A percentile compares a stretch with the other conserved stretches of the same genome.
These are phyloP conservation scores for Grapholita molesta DNA, from an alignment of 1,140 invertebrate species.

Conservation along the genomic window DNA sequence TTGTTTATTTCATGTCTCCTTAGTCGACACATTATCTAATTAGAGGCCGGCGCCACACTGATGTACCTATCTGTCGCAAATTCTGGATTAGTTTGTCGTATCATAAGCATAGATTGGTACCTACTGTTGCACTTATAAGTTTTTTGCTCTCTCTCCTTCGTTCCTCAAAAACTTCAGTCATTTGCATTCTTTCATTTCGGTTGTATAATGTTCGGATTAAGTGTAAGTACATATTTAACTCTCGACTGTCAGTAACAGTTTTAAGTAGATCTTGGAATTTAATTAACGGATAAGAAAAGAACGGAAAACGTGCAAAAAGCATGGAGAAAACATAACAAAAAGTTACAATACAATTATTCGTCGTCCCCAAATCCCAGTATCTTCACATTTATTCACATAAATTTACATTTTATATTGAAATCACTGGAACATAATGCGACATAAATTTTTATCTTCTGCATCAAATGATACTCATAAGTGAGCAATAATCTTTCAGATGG, in stretches of 20 bases:
- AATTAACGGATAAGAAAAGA: neutral
- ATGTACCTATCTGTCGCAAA: neutral
- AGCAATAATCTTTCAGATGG: neutral
- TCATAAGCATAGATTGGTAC: neutral
- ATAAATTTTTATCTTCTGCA: conserved; percentile 11
- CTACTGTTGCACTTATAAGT: neutral
- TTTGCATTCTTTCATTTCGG: neutral
- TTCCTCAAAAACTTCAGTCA: neutral
- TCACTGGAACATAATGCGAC: conserved; percentile 12
- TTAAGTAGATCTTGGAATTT: neutral
- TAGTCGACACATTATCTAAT: neutral
- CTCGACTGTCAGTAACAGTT: neutral
- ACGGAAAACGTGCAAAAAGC: neutral
- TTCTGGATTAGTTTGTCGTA: too few relatives aligned
- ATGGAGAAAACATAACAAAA: neutral
- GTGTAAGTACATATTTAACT: too few relatives aligned
- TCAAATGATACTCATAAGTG: conserved; percentile 15
- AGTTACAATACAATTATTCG: neutral
- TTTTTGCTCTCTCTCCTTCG: too few relatives aligned
- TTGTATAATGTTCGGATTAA: neutral
- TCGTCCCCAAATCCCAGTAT: neutral
- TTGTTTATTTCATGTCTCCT: neutral
- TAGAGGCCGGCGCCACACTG: neutral
- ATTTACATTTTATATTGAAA: conserved; percentile 13
- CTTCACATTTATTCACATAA: conserved; percentile 1